Conservation (phyloP, 92 coral and sea anemone genomes). For the Zoanthus solanderi region DNA sequence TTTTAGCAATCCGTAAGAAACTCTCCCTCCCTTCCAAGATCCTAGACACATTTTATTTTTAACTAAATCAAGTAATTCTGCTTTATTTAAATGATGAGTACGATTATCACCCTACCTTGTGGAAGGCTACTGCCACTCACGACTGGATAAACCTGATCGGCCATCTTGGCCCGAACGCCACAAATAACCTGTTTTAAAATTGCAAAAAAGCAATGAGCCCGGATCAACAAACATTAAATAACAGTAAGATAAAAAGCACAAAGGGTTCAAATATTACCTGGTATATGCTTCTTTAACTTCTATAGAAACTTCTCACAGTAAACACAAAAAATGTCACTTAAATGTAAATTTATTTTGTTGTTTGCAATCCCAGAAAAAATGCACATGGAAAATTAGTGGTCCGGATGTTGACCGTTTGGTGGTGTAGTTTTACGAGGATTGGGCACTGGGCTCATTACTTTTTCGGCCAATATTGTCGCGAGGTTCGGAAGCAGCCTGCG, state of each 20-base stretch:
- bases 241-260: not conserved
- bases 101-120: constrained; percentile 1
- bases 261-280: constrained; percentile 11
- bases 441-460: constrained; percentile 31
- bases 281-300: not conserved
- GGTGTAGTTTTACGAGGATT: constrained; percentile 2
- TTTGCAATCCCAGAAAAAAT: not conserved
- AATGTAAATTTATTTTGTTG: not conserved
- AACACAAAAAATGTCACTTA: constrained; percentile 5
- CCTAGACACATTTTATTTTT: constrained; percentile 18
- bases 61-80: constrained; percentile 10
- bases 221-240: not conserved
- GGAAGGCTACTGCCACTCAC: not conserved
- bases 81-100: not conserved
- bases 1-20: constrained; percentile 23
- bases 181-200: constrained; percentile 12
- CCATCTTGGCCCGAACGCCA: constrained; percentile 2
- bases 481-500: constrained; percentile 13
- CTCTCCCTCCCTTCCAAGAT: not conserved
- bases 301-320: not conserved
- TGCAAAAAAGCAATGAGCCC: constrained; percentile 16
- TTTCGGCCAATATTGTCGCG: constrained; percentile 25
- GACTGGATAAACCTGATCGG: not conserved
- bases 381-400: constrained; percentile 23
- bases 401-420: constrained; percentile 35